Percentiles rank a stretch among this genome's conserved stretches.
Conservation (phyloP, 2,797 vertebrate species). For the Danio kyathit region DNA sequence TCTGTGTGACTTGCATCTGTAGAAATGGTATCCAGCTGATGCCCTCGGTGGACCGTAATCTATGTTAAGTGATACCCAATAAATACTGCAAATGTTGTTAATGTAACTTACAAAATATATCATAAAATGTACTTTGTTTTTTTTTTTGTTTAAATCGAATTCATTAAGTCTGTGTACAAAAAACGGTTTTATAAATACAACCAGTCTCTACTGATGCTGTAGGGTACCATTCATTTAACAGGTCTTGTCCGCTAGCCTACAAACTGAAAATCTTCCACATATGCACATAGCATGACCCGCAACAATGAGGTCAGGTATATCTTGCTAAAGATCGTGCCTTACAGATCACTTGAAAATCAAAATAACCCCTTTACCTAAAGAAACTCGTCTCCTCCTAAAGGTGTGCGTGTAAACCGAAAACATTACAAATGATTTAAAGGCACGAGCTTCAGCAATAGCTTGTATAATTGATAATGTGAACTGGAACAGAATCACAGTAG, state of each 20-base stretch:
- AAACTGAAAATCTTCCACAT: constrained; percentile 75
- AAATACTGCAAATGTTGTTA: constrained; percentile 80
- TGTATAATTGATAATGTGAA: constrained; percentile 75
- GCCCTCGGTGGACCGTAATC: constrained; percentile 65
- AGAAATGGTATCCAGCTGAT: constrained; percentile 62
- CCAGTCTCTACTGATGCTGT: constrained; percentile 73
- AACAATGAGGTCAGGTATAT: constrained; percentile 86
- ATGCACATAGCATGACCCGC: constrained; percentile 87
- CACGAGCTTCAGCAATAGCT: constrained; percentile 88
- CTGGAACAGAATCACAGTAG: constrained; percentile 90
- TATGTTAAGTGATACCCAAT: constrained; percentile 76
- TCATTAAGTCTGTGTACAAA: constrained; percentile 75
- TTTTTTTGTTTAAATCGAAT: constrained; percentile 70
- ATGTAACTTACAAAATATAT: constrained; percentile 80
- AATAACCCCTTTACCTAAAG: constrained; percentile 58
- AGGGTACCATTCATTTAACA: constrained; percentile 65
- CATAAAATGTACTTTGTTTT: constrained; percentile 75
- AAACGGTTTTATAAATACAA: constrained; percentile 82
- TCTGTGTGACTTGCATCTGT: constrained; percentile 68
- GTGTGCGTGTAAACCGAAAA: constrained; percentile 73
- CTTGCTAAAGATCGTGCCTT: constrained; percentile 90
- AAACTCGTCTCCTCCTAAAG: constrained; percentile 78
- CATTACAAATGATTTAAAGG: constrained; percentile 92
- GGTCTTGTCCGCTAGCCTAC: constrained; percentile 73
- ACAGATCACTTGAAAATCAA: constrained; percentile 87